These are phyloP conservation scores for Sarcophilus harrisii DNA, from an alignment of 2,797 vertebrate genomes.

Conservation along the genomic window DNA sequence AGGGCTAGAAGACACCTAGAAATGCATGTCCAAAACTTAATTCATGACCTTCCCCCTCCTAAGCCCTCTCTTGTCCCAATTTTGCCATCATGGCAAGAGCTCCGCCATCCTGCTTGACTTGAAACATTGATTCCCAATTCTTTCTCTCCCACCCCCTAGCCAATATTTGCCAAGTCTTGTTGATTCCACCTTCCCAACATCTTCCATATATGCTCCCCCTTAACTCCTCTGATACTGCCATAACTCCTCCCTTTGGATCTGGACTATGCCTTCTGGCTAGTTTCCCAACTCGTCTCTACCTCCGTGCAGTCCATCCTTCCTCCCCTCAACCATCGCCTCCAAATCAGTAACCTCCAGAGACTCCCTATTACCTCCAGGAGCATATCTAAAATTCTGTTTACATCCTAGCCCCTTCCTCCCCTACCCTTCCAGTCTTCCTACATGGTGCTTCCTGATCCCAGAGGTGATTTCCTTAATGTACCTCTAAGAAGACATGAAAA, in stretches of 20 bases:
- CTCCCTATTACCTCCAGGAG: neutral
- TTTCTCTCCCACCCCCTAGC: neutral
- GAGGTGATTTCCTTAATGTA: neutral
- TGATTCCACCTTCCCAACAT: neutral
- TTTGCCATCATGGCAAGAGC: neutral
- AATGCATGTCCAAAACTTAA: neutral
- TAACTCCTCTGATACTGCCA: neutral
- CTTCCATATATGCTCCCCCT: neutral
- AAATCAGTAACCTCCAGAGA: neutral
- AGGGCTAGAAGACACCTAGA: neutral
- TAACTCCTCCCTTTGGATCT: neutral
- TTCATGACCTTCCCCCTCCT: neutral
- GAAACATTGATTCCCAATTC: neutral
- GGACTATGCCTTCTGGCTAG: neutral
- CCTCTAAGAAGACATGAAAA: neutral
- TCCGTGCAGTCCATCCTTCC: no score
- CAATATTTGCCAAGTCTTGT: neutral
- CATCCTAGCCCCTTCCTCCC: neutral
- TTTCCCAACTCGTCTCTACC: neutral
- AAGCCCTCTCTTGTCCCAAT: neutral
- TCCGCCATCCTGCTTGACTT: neutral
- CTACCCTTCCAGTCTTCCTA: neutral
- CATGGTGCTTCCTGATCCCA: neutral
- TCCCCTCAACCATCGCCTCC: no score
- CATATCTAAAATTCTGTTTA: neutral